These are phyloP conservation scores for Gambusia yucatana DNA, from an alignment of 2,797 vertebrate species.

Conservation along the genomic window DNA sequence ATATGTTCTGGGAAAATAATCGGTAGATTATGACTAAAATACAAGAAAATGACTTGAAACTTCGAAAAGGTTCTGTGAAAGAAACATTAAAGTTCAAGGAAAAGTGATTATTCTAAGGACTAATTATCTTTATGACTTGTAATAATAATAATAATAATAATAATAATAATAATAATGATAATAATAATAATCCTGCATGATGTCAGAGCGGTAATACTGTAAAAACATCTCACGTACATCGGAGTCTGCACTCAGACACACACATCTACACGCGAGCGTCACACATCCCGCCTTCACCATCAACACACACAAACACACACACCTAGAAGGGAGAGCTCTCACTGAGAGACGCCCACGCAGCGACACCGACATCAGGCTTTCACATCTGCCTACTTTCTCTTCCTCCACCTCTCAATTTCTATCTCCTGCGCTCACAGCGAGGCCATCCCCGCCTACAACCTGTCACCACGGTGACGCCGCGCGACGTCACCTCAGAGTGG, in stretches of 20 bases:
- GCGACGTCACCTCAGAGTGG: slow-evolving; percentile 70
- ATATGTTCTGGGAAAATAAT: background rate
- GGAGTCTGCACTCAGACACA: slow-evolving; percentile 7
- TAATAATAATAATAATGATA: background rate
- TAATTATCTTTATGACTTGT: background rate
- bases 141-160: background rate
- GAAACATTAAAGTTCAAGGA: too few species aligned
- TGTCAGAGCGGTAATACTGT: background rate
- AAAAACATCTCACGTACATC: background rate
- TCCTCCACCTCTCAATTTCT: slow-evolving; percentile 59
- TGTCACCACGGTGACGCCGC: slow-evolving; percentile 52
- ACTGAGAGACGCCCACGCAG: slow-evolving; percentile 59
- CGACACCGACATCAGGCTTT: slow-evolving; percentile 47
- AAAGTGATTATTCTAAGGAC: too few species aligned
- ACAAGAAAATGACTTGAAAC: background rate
- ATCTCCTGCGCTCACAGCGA: slow-evolving; percentile 34
- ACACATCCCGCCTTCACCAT: slow-evolving; percentile 44
- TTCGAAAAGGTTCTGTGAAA: background rate
- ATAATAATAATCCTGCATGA: background rate
- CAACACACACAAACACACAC: slow-evolving; percentile 31
- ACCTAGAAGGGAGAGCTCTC: slow-evolving; percentile 24
- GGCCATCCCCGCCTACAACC: slow-evolving; percentile 63
- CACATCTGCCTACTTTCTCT: slow-evolving; percentile 67
- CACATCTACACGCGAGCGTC: slow-evolving; percentile 20
- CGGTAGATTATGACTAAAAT: background rate